Evolutionary conservation across 2,888 invertebrate genomes (phyloP).

Genomic region (Eurytoma adleriae): DNA sequence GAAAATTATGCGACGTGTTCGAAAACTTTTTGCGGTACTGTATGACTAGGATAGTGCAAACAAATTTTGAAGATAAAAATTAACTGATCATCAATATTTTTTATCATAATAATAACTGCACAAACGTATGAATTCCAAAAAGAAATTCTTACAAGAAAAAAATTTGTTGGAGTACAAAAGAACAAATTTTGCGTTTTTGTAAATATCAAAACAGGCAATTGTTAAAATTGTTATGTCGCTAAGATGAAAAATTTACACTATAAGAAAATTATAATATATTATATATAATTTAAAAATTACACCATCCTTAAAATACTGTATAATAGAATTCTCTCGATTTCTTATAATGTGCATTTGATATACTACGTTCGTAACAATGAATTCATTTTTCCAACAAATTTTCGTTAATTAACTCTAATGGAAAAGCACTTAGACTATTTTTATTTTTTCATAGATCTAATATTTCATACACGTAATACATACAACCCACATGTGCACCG

Average conservation of each 20-base stretch:
- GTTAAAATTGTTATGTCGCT: conserved; percentile 50
- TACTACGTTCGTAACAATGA: conserved; percentile 29
- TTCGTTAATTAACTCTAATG: conserved; percentile 19
- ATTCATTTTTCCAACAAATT: conserved; percentile 15
- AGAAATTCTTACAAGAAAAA: conserved; percentile 39
- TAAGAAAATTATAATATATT: conserved; percentile 29
- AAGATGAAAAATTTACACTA: conserved; percentile 14
- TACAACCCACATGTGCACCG: conserved; percentile 28
- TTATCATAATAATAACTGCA: conserved; percentile 34
- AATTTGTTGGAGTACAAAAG: conserved; percentile 49
- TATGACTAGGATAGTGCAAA: conserved; percentile 47
- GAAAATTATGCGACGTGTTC: too few species aligned
- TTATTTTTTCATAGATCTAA: conserved; percentile 19
- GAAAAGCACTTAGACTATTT: conserved; percentile 3
- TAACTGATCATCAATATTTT: conserved; percentile 52
- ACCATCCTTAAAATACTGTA: conserved; percentile 36
- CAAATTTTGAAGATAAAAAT: conserved; percentile 34
- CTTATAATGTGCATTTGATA: conserved; percentile 40
- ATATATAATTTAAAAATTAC: conserved; percentile 32
- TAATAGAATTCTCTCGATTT: conserved; percentile 25
- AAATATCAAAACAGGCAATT: conserved; percentile 55
- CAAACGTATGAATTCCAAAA: conserved; percentile 43
- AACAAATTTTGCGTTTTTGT: conserved; percentile 45
- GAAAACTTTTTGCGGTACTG: too few species aligned
- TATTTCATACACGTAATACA: conserved; percentile 11